Base-by-base conservation (phyloP, 2,113 vertebrate species). In the Marmota flaviventris region DNA sequence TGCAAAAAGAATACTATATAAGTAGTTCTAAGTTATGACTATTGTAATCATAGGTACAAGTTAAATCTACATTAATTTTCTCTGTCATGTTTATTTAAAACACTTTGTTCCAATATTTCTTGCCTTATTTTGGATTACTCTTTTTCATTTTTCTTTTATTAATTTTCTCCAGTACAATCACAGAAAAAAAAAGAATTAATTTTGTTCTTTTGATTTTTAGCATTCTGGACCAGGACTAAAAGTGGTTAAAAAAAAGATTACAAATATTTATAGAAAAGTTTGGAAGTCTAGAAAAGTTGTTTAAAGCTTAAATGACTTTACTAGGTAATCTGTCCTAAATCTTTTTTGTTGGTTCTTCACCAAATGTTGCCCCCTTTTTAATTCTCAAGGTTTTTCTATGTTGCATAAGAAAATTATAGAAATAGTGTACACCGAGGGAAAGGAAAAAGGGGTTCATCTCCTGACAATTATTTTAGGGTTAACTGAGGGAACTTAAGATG, bases 1-100 rank as follows among this genome's bases (percentile, higher is more conserved):
- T 39, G 56, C 39, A 34, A 45, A 48, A 67, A 84, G 5, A 83
- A 53, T 16, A 42, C 4, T 42, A 39, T 72, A 22, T 79, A 18
- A 75, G 39, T 58, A 58, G 58, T 34, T 10, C 65, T 61, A 78
- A 88, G 17, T 18, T 79, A 22, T 29, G 48, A 11, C 32, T 11
- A 37, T 85, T 67, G 72, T 58, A 29, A 75, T 4, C 11, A 51
- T 63, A 4, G 16, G 48, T 34, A 79, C 2, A 76, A 73, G 67
- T 69, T 32, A 86, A 94, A 67, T 89, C 0, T 16, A 48, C 16
- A 79, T 65, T 84, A 37, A 42, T 65, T 89, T 92, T 89, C 5
- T 67, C 10, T 45, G 10, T 39, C 20, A 7, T 39, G 14, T 69
- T 25, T 29, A 69, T 77, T 34, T 20, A 85, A 73, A 9, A 65